These are phyloP conservation scores for Galaxias olidus DNA, from an alignment of 2,797 vertebrate species.

Conservation along the genomic window DNA sequence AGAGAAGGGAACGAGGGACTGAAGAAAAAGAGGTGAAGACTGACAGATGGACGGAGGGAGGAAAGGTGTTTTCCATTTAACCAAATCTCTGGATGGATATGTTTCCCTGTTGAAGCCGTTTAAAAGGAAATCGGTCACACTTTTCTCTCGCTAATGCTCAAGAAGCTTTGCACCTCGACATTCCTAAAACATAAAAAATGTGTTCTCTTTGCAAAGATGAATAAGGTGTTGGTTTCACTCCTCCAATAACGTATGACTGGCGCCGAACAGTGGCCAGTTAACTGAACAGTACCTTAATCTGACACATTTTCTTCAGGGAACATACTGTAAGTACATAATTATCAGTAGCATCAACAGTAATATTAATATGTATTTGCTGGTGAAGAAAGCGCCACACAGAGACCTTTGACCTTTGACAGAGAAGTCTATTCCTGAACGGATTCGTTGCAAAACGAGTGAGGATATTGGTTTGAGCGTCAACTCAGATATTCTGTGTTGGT, in stretches of 20 bases:
- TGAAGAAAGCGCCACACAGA: constrained; percentile 35
- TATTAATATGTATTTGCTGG: too few species aligned
- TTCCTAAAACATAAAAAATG: constrained; percentile 47
- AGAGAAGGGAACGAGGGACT: neutral
- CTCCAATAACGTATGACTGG: too few species aligned
- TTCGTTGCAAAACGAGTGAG: neutral
- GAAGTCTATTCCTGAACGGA: constrained; percentile 35
- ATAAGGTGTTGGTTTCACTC: too few species aligned
- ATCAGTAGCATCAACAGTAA: too few species aligned
- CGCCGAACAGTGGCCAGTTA: too few species aligned
- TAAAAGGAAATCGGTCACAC: constrained; percentile 34
- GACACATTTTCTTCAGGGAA: too few species aligned
- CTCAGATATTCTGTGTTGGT: neutral
- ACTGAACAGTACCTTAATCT: too few species aligned
- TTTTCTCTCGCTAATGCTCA: neutral
- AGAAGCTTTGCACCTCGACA: constrained; percentile 35
- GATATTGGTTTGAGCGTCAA: constrained; percentile 24
- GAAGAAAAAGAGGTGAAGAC: constrained; percentile 6
- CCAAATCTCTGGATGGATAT: constrained; percentile 19
- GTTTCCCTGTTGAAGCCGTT: constrained; percentile 17
- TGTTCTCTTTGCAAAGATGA: neutral
- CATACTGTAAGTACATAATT: too few species aligned
- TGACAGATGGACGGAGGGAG: constrained; percentile 3
- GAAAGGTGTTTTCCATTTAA: constrained; percentile 2
- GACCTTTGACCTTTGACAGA: constrained; percentile 22